A percentile compares a stretch with the other conserved stretches of the same genome.
phyloP scores from a whole-genome alignment of 2,113 vertebrate species.

The Dromas ardeola region DNA sequence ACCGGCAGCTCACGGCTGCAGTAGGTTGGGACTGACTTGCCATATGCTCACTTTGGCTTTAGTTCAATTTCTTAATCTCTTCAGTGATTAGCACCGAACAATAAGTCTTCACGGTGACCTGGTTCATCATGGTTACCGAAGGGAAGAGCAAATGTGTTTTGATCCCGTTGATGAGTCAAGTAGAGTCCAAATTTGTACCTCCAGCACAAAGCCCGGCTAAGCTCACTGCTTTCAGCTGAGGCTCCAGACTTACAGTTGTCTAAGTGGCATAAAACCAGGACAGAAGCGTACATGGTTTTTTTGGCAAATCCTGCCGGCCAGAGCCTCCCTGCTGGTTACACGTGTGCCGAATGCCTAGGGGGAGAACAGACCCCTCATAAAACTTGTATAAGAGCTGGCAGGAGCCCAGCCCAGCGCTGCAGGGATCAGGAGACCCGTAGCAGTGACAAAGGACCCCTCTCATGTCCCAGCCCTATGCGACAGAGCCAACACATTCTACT shows the following conservation, averaged over 20 bases:
- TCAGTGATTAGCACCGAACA: not conserved
- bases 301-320: not conserved
- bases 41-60: not conserved
- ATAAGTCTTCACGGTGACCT: not conserved
- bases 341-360: accelerated
- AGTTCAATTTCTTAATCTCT: not conserved
- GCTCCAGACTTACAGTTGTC: not conserved
- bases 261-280: not conserved
- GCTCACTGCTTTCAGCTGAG: not conserved
- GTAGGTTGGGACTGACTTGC: not conserved
- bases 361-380: not conserved
- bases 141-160: not conserved
- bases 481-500: not conserved
- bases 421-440: not conserved
- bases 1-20: not conserved
- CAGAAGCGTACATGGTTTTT: accelerated
- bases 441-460: not conserved
- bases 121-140: not conserved
- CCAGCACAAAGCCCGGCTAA: accelerated
- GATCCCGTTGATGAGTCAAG: not conserved
- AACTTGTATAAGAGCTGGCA: not conserved
- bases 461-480: not conserved
- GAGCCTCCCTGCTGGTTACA: not conserved
- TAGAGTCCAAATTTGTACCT: not conserved
- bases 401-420: not conserved